These are phyloP conservation scores for Cecropterus lyciades DNA, from an alignment of 1,140 invertebrate species.

Conservation along the genomic window DNA sequence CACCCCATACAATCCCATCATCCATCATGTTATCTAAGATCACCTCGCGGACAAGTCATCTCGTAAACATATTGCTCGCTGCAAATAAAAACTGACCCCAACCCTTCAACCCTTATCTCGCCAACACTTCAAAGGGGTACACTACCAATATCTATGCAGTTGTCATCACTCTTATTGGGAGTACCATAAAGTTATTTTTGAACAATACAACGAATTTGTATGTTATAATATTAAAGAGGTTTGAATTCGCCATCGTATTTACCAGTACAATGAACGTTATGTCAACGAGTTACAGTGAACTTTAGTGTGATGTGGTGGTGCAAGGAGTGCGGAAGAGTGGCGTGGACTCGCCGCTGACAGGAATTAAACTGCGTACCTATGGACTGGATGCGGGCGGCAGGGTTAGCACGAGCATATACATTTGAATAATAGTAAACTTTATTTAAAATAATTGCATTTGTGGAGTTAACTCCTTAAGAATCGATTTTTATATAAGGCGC, in stretches of 20 bases:
- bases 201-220: background rate
- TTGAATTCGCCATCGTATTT: background rate
- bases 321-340: conserved; percentile 6
- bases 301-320: background rate
- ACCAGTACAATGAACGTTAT: background rate
- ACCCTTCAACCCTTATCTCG: conserved; percentile 41
- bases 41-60: conserved; percentile 40
- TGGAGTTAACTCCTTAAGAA: too few relatives aligned
- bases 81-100: conserved; percentile 36
- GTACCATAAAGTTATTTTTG: conserved; percentile 18
- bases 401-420: conserved; percentile 23
- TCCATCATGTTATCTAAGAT: conserved; percentile 40
- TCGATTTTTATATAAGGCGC: too few relatives aligned
- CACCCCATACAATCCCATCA: conserved; percentile 2
- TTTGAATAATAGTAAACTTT: background rate
- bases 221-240: background rate
- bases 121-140: conserved; percentile 45
- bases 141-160: background rate
- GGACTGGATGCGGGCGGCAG: conserved; percentile 50
- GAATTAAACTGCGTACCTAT: conserved; percentile 53
- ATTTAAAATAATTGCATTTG: too few relatives aligned
- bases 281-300: background rate
- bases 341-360: conserved; percentile 45
- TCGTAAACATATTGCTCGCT: conserved; percentile 49
- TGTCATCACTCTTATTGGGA: background rate